Evolutionary conservation across 2,113 vertebrate species (phyloP), one percentile per base, ranked within the genome.

Genomic region (Cinclus cinclus): DNA sequence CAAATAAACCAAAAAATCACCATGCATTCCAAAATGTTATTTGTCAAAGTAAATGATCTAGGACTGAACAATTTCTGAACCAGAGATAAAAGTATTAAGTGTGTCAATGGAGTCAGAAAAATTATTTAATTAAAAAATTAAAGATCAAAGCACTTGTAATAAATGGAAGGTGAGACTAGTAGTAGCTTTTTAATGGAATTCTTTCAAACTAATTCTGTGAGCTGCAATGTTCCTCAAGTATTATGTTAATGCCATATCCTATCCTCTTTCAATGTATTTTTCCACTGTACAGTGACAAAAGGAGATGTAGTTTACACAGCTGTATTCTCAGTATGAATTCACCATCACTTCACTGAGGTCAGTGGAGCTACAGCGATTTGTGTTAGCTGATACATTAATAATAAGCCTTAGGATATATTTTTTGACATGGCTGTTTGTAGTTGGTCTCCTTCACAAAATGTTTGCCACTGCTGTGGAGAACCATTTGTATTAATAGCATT

Each of bases 331-430:
- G 39, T 42, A 13, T 75, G 80, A 92, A 93, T 93, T 93, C 88
- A 84, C 42, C 31, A 27, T 46, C 80, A 44, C 70, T 90, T 73
- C 76, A 68, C 12, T 92, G 83, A 83, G 93, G 92, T 97, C 92
- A 96, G 71, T 86, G 85, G 88, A 94, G 87, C 79, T 89, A 42
- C 87, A 92, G 91, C 77, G 83, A 90, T 94, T 95, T 94, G 52
- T 95, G 68, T 44, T 74, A 41, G 87, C 78, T 88, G 75, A 83
- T 93, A 96, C 55, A 90, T 92, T 97, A 93, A 90, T 93, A 95
- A 88, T 93, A 95, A 95, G 60, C 94, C 85, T 60, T 90, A 94
- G 90, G 90, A 90, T 67, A 86, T 95, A 41, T 78, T 92, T 95
- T 96, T 94, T 95, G 82, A 83, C 88, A 44, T 78, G 28, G 56